These are phyloP conservation scores for Bombus haemorrhoidalis DNA, from an alignment of 1,140 invertebrate genomes.

Conservation along the genomic window DNA sequence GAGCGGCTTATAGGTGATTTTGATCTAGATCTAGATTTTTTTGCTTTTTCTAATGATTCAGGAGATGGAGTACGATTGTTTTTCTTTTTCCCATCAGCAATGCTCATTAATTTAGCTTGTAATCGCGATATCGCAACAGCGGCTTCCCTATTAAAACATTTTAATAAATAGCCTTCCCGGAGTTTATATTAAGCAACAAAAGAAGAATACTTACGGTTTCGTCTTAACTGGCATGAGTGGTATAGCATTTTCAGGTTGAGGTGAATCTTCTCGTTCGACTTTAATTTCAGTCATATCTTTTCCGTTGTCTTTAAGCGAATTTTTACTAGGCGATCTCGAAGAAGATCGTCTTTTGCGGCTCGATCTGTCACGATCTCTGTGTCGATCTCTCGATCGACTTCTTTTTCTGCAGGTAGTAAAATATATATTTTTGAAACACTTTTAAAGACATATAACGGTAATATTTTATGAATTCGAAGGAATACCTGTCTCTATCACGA, in stretches of 20 bases:
- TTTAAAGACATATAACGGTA: slow-evolving; percentile 24
- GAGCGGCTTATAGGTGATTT: slow-evolving; percentile 73
- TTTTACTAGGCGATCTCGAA: slow-evolving; percentile 79
- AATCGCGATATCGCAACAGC: slow-evolving; percentile 83
- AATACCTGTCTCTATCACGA: slow-evolving; percentile 81
- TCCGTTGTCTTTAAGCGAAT: slow-evolving; percentile 75
- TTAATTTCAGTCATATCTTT: slow-evolving; percentile 77
- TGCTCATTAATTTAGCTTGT: slow-evolving; percentile 85
- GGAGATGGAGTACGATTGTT: slow-evolving; percentile 78
- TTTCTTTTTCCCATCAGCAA: slow-evolving; percentile 83
- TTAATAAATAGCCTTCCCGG: slow-evolving; percentile 22
- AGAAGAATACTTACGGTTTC: slow-evolving; percentile 76
- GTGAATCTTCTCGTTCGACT: slow-evolving; percentile 78
- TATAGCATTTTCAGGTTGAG: slow-evolving; percentile 79
- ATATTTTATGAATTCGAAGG: not conserved
- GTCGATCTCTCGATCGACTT: slow-evolving; percentile 82
- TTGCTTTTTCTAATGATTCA: slow-evolving; percentile 68
- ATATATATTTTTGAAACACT: not conserved
- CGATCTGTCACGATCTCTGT: slow-evolving; percentile 81
- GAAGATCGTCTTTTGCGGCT: slow-evolving; percentile 77
- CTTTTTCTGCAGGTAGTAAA: slow-evolving; percentile 74
- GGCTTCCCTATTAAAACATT: slow-evolving; percentile 76
- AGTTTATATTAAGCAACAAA: slow-evolving; percentile 11
- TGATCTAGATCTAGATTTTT: slow-evolving; percentile 80
- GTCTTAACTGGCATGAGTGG: slow-evolving; percentile 79